These are phyloP conservation scores for Dreissena polymorpha DNA, from an alignment of 1,140 invertebrate species.

Conservation along the genomic window DNA sequence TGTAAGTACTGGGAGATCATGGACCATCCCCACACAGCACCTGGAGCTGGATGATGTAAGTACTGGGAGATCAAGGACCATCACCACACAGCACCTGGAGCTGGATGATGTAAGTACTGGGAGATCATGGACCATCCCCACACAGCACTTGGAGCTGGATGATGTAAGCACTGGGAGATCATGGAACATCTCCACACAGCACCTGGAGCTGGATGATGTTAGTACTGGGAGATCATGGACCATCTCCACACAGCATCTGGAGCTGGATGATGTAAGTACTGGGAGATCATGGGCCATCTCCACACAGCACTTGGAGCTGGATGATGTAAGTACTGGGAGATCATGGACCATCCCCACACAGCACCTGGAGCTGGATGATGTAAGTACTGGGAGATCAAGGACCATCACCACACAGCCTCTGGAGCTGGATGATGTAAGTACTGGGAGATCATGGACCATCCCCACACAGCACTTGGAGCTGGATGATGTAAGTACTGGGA, in stretches of 20 bases:
- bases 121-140: conserved; percentile 53
- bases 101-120: conserved; percentile 73
- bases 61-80: conserved; percentile 31
- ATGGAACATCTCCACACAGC: conserved; percentile 61
- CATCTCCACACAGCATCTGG: too few species aligned
- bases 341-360: conserved; percentile 78
- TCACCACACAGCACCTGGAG: too few species aligned
- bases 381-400: conserved; percentile 79
- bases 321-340: conserved; percentile 77
- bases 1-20: conserved; percentile 61
- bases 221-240: conserved; percentile 27
- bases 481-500: conserved; percentile 77
- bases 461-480: conserved; percentile 74
- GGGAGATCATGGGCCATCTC: conserved; percentile 58
- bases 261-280: conserved; percentile 74
- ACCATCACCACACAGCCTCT: conserved; percentile 77
- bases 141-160: too few species aligned
- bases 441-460: conserved; percentile 78
- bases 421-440: conserved; percentile 76
- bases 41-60: conserved; percentile 76
- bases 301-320: conserved; percentile 74
- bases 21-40: too few species aligned
- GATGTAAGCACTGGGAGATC: conserved; percentile 65
- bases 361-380: conserved; percentile 76
- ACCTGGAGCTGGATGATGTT: conserved; percentile 76